phyloP scores from a whole-genome alignment of 2,113 vertebrate genomes.

The Budorcas taxicolor region DNA sequence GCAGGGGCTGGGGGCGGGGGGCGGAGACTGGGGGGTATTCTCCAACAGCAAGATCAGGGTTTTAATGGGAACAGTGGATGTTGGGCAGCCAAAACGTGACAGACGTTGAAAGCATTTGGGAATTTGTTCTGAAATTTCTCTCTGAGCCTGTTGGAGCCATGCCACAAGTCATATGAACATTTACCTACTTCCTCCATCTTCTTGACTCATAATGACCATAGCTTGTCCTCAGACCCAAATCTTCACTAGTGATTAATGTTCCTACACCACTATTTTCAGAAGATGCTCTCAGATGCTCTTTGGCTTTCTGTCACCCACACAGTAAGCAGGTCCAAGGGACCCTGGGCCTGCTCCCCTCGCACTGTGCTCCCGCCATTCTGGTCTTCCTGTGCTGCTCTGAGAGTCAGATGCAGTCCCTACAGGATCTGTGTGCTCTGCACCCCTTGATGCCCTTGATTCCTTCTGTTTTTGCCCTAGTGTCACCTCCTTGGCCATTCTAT shows the following conservation, averaged over 20 bases:
- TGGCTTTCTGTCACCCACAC: background rate
- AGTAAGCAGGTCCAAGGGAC: background rate
- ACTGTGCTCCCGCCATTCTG: background rate
- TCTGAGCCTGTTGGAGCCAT: background rate
- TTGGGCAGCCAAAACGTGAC: background rate
- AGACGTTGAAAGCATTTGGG: background rate
- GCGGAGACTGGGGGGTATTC: background rate
- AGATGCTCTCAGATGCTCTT: background rate
- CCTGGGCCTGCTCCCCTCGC: background rate
- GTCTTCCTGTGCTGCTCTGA: background rate
- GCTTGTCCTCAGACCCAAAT: background rate
- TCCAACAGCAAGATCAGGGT: background rate
- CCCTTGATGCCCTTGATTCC: background rate
- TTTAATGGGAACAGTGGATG: background rate
- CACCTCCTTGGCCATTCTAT: background rate
- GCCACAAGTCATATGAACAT: background rate
- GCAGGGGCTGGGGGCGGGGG: background rate
- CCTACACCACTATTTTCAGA: background rate
- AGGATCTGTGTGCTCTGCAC: accelerated
- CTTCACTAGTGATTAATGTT: background rate
- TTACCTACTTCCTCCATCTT: background rate
- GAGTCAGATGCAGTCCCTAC: no score
- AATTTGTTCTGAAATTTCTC: background rate
- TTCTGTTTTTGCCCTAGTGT: background rate
- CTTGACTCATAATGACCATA: background rate